These are phyloP conservation scores for Andrena flavipes DNA, from an alignment of 2,888 invertebrate genomes.

Conservation along the genomic window DNA sequence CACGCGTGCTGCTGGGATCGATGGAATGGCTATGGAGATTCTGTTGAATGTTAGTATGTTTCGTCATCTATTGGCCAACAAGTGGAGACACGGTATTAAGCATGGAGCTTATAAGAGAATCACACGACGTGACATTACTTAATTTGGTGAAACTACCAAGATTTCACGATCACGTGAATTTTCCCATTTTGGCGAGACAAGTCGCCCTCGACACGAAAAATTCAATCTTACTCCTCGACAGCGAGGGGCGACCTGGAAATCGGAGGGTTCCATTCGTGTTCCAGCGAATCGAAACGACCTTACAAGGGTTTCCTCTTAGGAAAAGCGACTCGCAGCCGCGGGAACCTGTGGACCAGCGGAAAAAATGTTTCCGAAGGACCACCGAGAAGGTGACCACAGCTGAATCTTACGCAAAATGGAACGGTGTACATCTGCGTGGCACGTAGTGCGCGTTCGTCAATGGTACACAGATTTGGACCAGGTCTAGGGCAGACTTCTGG, in stretches of 20 bases:
- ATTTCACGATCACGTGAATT: background rate
- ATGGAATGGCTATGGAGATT: background rate
- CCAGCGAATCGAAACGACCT: conserved; percentile 73
- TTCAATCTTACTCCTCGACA: conserved; percentile 34
- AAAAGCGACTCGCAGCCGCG: conserved; percentile 65
- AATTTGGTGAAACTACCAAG: too few relatives aligned
- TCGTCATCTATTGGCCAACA: background rate
- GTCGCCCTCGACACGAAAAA: conserved; percentile 36
- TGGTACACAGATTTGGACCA: conserved; percentile 23
- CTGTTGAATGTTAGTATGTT: background rate
- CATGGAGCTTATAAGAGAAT: too few relatives aligned
- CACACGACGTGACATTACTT: too few relatives aligned
- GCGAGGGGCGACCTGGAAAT: conserved; percentile 18
- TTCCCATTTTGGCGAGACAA: background rate
- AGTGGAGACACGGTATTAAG: too few relatives aligned
- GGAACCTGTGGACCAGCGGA: conserved; percentile 41
- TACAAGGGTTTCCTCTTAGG: conserved; percentile 79
- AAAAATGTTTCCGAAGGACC: conserved; percentile 6
- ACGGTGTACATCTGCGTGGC: background rate
- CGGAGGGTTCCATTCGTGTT: conserved; percentile 45
- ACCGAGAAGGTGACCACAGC: conserved; percentile 12
- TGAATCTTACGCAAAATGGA: conserved; percentile 9
- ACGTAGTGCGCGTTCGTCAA: background rate
- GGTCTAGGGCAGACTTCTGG: conserved; percentile 29
- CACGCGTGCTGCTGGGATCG: background rate